Evolutionary conservation across 2,113 vertebrate species (phyloP).

Genomic region (Sinocyclocheilus maitianheensis): DNA sequence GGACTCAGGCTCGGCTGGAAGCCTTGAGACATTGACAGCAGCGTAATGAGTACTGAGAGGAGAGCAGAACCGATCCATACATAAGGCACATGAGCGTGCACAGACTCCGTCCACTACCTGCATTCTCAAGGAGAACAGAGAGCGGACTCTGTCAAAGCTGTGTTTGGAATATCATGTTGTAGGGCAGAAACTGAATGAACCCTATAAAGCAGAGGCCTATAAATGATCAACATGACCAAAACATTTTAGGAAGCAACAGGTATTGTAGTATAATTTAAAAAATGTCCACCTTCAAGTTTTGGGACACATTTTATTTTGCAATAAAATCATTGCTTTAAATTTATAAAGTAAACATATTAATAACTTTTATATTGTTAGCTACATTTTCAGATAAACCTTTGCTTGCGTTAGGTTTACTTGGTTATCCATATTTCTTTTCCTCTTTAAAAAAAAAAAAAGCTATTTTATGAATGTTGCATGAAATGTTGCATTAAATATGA

Average conservation of each 20-base stretch:
- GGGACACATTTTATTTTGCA: not conserved
- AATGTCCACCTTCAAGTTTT: not conserved
- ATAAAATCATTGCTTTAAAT: not conserved
- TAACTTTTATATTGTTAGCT: not conserved
- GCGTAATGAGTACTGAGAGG: constrained; percentile 29
- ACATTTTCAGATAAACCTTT: not conserved
- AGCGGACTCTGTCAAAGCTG: not conserved
- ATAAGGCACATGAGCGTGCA: not conserved
- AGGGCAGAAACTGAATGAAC: not conserved
- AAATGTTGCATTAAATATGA: not conserved
- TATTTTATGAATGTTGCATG: no score
- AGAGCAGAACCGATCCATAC: not conserved
- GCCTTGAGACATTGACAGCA: constrained; percentile 17
- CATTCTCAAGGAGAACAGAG: not conserved
- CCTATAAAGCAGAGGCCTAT: not conserved
- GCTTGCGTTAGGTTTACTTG: no score
- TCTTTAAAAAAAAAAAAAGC: no score
- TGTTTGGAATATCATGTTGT: not conserved
- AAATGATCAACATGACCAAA: not conserved
- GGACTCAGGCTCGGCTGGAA: not conserved
- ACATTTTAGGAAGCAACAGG: not conserved
- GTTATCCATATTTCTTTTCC: no score
- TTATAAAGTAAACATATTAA: not conserved
- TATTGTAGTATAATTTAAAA: not conserved
- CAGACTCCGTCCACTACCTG: not conserved